Conservation (phyloP, 2,113 vertebrate genomes). For the Deroptyus accipitrinus region DNA sequence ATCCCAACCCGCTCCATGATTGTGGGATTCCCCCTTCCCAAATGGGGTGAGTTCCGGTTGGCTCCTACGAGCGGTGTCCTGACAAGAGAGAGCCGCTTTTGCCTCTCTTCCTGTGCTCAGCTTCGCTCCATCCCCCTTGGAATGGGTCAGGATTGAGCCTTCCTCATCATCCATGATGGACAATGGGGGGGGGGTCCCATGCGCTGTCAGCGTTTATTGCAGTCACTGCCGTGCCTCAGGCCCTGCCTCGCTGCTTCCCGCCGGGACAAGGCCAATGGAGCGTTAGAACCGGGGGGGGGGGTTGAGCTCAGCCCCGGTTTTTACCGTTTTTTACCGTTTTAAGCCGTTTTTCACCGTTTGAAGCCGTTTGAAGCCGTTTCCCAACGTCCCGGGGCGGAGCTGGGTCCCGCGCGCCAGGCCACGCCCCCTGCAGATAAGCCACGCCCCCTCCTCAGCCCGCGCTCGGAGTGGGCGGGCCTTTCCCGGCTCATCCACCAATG, state of each 20-base stretch:
- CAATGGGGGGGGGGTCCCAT: too few species aligned
- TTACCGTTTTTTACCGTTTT: too few species aligned
- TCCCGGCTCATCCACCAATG: background rate
- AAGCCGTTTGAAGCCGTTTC: too few species aligned
- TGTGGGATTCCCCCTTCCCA: background rate
- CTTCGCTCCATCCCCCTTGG: background rate
- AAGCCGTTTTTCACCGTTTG: too few species aligned
- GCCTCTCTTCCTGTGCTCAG: too few species aligned
- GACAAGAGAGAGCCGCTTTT: background rate
- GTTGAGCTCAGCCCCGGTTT: too few species aligned
- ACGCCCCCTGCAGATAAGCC: background rate
- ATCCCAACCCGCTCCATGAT: background rate
- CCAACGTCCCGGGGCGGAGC: background rate
- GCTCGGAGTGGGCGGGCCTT: background rate
- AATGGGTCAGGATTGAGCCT: background rate
- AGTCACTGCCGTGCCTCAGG: accelerated
- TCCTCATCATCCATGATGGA: background rate
- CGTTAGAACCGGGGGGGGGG: background rate
- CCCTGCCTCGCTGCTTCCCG: accelerated
- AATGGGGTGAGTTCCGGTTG: accelerated
- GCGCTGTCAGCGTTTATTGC: accelerated
- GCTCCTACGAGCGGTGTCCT: background rate
- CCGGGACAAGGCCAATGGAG: background rate
- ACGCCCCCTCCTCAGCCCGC: too few species aligned
- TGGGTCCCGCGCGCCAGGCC: too few species aligned